Percentiles rank a stretch among this genome's conserved stretches.
These are phyloP conservation scores for Ptychobarbus kaznakovi DNA, from an alignment of 2,797 vertebrate species.

Conservation along the genomic window DNA sequence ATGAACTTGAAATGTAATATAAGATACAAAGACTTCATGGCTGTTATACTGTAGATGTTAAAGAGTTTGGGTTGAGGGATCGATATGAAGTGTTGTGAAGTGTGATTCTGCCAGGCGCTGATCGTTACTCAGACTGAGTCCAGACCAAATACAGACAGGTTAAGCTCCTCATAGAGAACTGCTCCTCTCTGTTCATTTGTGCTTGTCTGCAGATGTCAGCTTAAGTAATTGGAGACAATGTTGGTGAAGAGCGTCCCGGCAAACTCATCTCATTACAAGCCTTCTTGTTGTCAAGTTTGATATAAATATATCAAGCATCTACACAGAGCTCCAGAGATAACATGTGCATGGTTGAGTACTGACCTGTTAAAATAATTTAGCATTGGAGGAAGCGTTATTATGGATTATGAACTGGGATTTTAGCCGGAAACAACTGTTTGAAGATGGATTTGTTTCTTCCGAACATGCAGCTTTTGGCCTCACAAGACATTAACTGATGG, in stretches of 20 bases:
- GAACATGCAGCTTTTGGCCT: not conserved
- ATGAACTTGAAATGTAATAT: not conserved
- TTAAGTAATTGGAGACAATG: not conserved
- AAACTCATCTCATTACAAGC: not conserved
- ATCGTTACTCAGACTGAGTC: not conserved
- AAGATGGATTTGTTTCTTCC: not conserved
- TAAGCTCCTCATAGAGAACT: constrained; percentile 11
- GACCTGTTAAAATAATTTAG: not conserved
- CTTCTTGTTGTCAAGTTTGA: not conserved
- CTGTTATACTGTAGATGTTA: not conserved
- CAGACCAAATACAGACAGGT: constrained; percentile 11
- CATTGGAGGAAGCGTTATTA: not conserved
- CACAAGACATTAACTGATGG: not conserved
- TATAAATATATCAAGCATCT: not conserved
- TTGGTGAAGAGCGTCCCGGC: not conserved
- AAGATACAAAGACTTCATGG: not conserved
- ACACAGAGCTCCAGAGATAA: not conserved
- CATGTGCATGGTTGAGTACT: not conserved
- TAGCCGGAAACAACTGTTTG: not conserved
- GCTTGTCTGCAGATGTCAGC: not conserved
- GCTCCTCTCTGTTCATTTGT: constrained; percentile 12
- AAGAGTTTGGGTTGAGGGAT: not conserved
- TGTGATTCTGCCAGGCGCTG: not conserved
- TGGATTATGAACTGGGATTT: not conserved
- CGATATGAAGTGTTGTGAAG: constrained; percentile 15